Percentiles rank a stretch among this genome's conserved stretches.
Conservation (phyloP, 2,888 invertebrate species). For the Pecten maximus region DNA sequence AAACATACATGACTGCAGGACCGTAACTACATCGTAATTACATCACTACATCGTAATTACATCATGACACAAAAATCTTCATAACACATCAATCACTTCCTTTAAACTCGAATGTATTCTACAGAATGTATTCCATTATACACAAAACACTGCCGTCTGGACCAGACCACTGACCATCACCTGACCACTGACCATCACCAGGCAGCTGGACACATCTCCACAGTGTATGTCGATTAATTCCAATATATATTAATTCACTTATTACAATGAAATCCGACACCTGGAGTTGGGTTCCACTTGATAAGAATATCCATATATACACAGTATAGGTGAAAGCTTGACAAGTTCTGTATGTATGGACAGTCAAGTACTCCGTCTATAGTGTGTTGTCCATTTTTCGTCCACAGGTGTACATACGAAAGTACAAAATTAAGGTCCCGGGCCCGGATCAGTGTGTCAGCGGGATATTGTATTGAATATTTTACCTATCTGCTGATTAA, state of each 20-base stretch:
- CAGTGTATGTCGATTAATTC: neutral
- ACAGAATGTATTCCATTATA: neutral
- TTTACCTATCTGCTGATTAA: constrained; percentile 14
- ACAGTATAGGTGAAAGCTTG: neutral
- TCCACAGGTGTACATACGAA: neutral
- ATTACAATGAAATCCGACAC: constrained; percentile 20
- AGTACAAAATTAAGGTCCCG: neutral
- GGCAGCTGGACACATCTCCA: neutral
- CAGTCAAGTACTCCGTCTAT: neutral
- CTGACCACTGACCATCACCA: neutral
- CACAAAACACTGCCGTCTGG: no score
- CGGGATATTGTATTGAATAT: neutral
- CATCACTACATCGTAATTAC: neutral
- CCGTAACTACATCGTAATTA: neutral
- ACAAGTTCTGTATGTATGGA: neutral
- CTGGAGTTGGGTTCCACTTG: neutral
- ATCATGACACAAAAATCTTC: neutral
- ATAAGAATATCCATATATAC: constrained; percentile 10
- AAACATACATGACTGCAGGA: constrained; percentile 43
- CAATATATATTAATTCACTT: constrained; percentile 16
- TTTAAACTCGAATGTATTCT: neutral
- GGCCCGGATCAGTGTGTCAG: neutral
- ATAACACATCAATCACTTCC: neutral
- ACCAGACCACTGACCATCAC: neutral
- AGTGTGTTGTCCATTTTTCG: neutral